Base-by-base conservation (phyloP, 2,113 vertebrate genomes). In the Crotalus viridis region DNA sequence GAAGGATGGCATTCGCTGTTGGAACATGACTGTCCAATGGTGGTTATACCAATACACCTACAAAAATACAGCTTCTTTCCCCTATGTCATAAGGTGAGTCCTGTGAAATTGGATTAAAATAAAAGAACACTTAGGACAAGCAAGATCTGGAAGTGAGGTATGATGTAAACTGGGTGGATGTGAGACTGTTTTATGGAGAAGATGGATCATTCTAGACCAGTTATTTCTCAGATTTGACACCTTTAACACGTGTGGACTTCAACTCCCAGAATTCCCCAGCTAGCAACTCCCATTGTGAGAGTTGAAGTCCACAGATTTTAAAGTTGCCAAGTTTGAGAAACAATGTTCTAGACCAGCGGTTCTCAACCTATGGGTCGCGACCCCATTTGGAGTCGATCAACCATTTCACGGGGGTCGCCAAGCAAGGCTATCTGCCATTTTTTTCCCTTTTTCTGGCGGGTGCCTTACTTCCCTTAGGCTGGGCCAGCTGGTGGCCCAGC, bases 1-100 rank as follows among this genome's bases (percentile, higher is more conserved):
- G 94, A 98, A 98, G 24, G 98, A 99, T 1, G 98, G 98, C 81
- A 99, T 99, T 98, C 98, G 98, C 8, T 98, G 98, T 97, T 99
- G 99, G 99, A 99, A 99, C 97, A 99, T 99, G 99, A 99, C 98
- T 0, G 98, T 99, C 93, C 99, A 99, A 95, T 99, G 99, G 99
- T 99, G 99, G 99, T 96, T 99, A 91, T 98, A 98, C 24, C 97
- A 99, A 93, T 99, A 99, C 94, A 95, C 99, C 96, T 99, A 99
- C 96, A 98, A 98, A 95, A 98, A 97, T 1, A 96, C 98, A 0
- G 98, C 98, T 12, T 95, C 97, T 92, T 97, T 94, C 94, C 96
- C 98, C 54, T 98, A 98, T 56, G 97, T 98, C 4, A 96, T 99
- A 89, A 98, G 98, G 98, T 99, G 95, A 59, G 81, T 17, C 87